Conservation (phyloP, 2,113 vertebrate genomes). For the Scophthalmus maximus region DNA sequence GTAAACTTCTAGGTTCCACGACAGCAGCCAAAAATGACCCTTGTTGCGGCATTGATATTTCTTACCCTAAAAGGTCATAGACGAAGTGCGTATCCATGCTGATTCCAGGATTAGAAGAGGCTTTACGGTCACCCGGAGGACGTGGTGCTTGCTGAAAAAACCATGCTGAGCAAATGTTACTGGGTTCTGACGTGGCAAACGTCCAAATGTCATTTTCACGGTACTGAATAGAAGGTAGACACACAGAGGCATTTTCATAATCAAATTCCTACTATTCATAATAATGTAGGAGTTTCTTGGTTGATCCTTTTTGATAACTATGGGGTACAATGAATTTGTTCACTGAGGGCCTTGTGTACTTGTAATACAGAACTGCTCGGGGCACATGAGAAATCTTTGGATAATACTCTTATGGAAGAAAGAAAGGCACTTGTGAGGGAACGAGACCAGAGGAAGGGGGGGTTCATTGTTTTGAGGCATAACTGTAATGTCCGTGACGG, state of each 20-base stretch:
- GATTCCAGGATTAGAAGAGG: slow-evolving; percentile 5
- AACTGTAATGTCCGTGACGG: slow-evolving; percentile 56
- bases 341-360: neutral
- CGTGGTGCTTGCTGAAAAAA: slow-evolving; percentile 32
- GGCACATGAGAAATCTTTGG: slow-evolving; percentile 75
- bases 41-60: neutral
- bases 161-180: slow-evolving; percentile 29
- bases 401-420: slow-evolving; percentile 81
- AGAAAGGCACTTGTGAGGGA: slow-evolving; percentile 67
- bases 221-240: slow-evolving; percentile 17
- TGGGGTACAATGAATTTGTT: slow-evolving; percentile 34
- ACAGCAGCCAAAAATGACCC: neutral
- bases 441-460: slow-evolving; percentile 5
- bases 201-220: slow-evolving; percentile 8
- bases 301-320: neutral
- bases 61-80: slow-evolving; percentile 78
- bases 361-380: slow-evolving; percentile 27
- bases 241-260: slow-evolving; percentile 16
- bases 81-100: slow-evolving; percentile 70
- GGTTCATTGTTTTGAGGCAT: slow-evolving; percentile 56
- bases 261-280: neutral
- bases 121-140: slow-evolving; percentile 19
- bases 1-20: no score
- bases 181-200: slow-evolving; percentile 2
- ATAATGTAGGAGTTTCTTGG: neutral